Conservation (phyloP, 2,113 vertebrate species). For the Neomonachus schauinslandi region DNA sequence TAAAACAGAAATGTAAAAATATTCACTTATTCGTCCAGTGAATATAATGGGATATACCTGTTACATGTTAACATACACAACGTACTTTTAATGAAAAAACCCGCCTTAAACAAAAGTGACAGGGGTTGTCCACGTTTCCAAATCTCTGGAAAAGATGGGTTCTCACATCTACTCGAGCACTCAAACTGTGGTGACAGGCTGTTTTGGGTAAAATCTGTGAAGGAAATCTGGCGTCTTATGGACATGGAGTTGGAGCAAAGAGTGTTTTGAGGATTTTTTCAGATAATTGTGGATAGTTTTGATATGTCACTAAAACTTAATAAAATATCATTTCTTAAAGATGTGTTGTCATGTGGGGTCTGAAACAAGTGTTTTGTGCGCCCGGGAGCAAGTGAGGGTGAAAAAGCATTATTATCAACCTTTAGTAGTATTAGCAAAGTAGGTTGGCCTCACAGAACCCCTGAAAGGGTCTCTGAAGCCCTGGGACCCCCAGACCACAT, state of each 20-base stretch:
- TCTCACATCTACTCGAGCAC: fast-evolving
- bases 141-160: not conserved
- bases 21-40: not conserved
- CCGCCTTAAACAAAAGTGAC: not conserved
- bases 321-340: not conserved
- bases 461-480: not conserved
- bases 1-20: not conserved
- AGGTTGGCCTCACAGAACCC: not conserved
- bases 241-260: not conserved
- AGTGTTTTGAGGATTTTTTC: not conserved
- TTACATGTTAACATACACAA: not conserved
- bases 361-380: not conserved
- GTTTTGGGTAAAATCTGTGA: not conserved
- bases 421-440: not conserved
- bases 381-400: not conserved
- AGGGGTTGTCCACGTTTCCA: not conserved
- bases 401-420: too few relatives aligned
- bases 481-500: not conserved
- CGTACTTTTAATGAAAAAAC: not conserved
- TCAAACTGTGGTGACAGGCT: not conserved
- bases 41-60: not conserved
- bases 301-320: not conserved
- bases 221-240: not conserved
- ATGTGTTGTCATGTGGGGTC: not conserved
- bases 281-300: not conserved